Percentiles rank a stretch among this genome's conserved stretches.
Conservation (phyloP, 2,797 vertebrate species). For the Crocodylus rhombifer region DNA sequence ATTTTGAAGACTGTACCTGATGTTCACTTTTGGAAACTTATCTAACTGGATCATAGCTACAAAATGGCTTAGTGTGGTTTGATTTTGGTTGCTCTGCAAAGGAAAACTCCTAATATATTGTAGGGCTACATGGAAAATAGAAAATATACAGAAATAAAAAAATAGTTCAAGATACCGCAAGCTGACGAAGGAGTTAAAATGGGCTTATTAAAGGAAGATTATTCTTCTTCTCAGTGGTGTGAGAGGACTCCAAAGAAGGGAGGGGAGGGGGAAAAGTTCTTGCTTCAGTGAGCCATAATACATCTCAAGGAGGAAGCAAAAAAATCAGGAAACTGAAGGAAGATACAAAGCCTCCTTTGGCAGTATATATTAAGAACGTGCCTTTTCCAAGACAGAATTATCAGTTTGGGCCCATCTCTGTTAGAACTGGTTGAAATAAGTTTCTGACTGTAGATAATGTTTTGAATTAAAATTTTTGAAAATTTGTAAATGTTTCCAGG, state of each 20-base stretch:
- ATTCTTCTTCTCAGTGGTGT: background rate
- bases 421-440: background rate
- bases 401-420: background rate
- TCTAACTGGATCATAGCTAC: background rate
- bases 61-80: background rate
- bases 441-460: background rate
- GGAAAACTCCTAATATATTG: background rate
- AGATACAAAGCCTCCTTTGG: no score
- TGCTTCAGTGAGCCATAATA: background rate
- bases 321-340: background rate
- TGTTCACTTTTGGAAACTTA: background rate
- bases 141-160: background rate
- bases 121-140: background rate
- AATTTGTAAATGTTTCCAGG: background rate
- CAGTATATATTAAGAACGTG: background rate
- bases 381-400: background rate
- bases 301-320: background rate
- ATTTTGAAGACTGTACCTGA: background rate
- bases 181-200: background rate
- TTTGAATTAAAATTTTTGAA: background rate
- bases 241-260: no score
- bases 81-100: background rate
- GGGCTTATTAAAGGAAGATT: background rate
- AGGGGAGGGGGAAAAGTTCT: background rate
- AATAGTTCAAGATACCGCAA: background rate